These are phyloP conservation scores for Sclerodermus sp. DNA, from an alignment of 2,888 invertebrate species.

Conservation along the genomic window DNA sequence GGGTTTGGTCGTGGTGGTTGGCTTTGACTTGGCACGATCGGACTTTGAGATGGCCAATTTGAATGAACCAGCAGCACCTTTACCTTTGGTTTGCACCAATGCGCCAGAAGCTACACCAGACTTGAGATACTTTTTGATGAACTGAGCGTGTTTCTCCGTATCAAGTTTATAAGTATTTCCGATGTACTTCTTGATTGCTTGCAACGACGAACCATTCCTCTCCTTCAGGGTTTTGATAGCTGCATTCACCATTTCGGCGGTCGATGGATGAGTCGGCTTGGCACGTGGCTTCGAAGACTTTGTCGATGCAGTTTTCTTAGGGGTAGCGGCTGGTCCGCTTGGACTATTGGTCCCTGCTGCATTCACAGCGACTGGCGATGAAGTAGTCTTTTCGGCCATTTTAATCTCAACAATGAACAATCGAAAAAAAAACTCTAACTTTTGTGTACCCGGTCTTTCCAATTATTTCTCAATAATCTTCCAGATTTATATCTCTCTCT, in stretches of 20 bases:
- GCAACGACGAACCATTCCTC: constrained; percentile 63
- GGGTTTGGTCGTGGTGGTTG: constrained; percentile 2
- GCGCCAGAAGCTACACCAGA: constrained; percentile 60
- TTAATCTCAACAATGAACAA: constrained; percentile 18
- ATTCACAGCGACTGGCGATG: constrained; percentile 10
- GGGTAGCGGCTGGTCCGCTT: background rate
- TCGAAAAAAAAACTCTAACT: too few relatives aligned
- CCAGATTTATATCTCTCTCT: too few relatives aligned
- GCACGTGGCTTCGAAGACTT: constrained; percentile 49
- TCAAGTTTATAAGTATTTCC: constrained; percentile 64
- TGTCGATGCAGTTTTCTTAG: constrained; percentile 14
- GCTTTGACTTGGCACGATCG: constrained; percentile 16
- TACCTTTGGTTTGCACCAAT: constrained; percentile 61
- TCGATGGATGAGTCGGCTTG: constrained; percentile 60
- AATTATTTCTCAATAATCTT: too few relatives aligned
- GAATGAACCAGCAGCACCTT: constrained; percentile 61
- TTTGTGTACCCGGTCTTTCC: too few relatives aligned
- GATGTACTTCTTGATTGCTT: constrained; percentile 68
- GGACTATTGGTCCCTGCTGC: background rate
- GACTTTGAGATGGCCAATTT: constrained; percentile 51
- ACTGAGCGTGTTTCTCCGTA: constrained; percentile 62
- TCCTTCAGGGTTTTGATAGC: constrained; percentile 62
- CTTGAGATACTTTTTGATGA: constrained; percentile 65
- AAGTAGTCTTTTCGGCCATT: constrained; percentile 14
- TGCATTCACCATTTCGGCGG: constrained; percentile 62